Evolutionary conservation across 2,113 vertebrate genomes (phyloP).

Genomic region (Festucalex cinctus): DNA sequence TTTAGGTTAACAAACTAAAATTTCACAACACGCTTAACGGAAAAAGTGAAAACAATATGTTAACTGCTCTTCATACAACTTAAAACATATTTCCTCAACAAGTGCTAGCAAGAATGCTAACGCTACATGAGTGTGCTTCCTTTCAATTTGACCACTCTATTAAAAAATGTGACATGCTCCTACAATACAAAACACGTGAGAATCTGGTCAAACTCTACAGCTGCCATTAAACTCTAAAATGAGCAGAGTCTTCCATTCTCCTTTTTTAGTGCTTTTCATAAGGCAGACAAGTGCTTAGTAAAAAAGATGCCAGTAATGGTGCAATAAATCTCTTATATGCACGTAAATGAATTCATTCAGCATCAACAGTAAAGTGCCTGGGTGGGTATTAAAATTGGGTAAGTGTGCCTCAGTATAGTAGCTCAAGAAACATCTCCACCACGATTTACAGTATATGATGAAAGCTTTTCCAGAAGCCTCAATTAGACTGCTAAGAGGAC

Average conservation of each 20-base stretch:
- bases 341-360: not conserved
- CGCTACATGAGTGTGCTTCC: too few relatives aligned
- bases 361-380: not conserved
- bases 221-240: constrained; percentile 4
- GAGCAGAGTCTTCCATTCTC: constrained; percentile 13
- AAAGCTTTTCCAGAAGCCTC: constrained; percentile 28
- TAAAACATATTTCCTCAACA: too few relatives aligned
- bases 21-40: too few relatives aligned
- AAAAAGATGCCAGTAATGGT: not conserved
- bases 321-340: constrained; percentile 1
- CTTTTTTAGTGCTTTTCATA: constrained; percentile 8
- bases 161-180: too few relatives aligned
- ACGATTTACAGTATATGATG: constrained; percentile 15
- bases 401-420: constrained; percentile 19
- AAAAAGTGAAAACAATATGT: too few relatives aligned
- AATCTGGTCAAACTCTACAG: too few relatives aligned
- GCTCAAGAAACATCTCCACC: constrained; percentile 10
- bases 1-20: too few relatives aligned
- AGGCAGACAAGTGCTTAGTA: not conserved
- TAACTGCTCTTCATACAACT: too few relatives aligned
- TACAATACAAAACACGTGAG: too few relatives aligned
- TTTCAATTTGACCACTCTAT: too few relatives aligned
- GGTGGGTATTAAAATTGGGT: not conserved
- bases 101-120: too few relatives aligned
- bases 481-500: constrained; percentile 22